phyloP scores from a whole-genome alignment of 2,797 vertebrate genomes.

The Mormyrus proboscirostris region DNA sequence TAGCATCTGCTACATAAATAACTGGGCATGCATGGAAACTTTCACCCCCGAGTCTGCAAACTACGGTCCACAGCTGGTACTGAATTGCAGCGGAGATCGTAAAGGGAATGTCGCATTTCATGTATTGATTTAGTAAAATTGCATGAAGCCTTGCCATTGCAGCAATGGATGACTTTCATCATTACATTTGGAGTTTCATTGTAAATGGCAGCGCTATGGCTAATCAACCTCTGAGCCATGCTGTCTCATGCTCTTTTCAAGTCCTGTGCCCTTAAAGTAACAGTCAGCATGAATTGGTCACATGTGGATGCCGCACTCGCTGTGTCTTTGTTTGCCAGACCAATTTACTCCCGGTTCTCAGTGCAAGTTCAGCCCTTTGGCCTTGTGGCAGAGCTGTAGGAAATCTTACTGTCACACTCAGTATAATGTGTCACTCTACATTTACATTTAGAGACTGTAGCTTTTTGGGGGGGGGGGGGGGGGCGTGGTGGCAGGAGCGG shows the following conservation, averaged over 20 bases:
- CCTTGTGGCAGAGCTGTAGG: not conserved
- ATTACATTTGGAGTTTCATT: slow-evolving; percentile 46
- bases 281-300: slow-evolving; percentile 60
- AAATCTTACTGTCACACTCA: not conserved
- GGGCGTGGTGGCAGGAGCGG: too few relatives aligned
- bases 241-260: slow-evolving; percentile 52
- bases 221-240: slow-evolving; percentile 43
- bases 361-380: not conserved
- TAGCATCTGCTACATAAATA: not conserved
- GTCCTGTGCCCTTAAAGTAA: slow-evolving; percentile 42
- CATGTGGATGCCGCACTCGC: slow-evolving; percentile 54
- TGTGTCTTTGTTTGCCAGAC: slow-evolving; percentile 40
- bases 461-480: not conserved
- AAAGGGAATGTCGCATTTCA: not conserved
- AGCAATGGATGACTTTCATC: not conserved
- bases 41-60: not conserved
- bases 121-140: slow-evolving; percentile 6
- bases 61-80: slow-evolving; percentile 10
- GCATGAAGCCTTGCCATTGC: not conserved
- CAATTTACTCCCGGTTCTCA: slow-evolving; percentile 43
- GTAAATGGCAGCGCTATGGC: slow-evolving; percentile 30
- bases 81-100: not conserved
- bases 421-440: not conserved
- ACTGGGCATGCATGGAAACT: not conserved
- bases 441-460: not conserved